phyloP scores from a whole-genome alignment of 2,113 vertebrate genomes.

The Odontesthes bonariensis region DNA sequence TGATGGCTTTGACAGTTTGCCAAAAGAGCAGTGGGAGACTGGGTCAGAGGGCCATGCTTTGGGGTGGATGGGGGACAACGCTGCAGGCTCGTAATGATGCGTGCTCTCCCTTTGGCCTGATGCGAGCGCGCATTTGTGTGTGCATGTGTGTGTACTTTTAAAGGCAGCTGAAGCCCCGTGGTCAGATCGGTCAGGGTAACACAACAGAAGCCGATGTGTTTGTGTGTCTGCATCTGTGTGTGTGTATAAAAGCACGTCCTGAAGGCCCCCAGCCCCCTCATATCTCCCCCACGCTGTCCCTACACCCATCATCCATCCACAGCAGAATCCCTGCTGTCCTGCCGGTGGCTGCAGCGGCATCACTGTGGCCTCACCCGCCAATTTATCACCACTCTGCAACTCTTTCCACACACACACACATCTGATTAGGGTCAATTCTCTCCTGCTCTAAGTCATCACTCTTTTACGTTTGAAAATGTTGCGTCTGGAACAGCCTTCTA shows the following conservation, averaged over 20 bases:
- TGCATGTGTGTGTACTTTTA: slow-evolving; percentile 28
- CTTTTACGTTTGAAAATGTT: slow-evolving; percentile 64
- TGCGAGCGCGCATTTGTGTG: slow-evolving; percentile 33
- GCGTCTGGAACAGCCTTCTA: slow-evolving; percentile 10
- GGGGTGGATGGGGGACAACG: slow-evolving; percentile 45
- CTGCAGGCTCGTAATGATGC: slow-evolving; percentile 55
- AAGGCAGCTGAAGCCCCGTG: slow-evolving; percentile 78
- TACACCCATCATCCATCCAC: slow-evolving; percentile 45
- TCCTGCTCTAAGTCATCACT: slow-evolving; percentile 66
- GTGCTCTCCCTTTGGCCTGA: slow-evolving; percentile 47
- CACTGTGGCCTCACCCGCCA: slow-evolving; percentile 53
- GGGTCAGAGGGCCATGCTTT: slow-evolving; percentile 66
- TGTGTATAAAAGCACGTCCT: slow-evolving; percentile 67
- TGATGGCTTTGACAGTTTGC: slow-evolving; percentile 85
- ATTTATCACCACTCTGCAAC: slow-evolving; percentile 74
- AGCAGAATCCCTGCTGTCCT: slow-evolving; percentile 42
- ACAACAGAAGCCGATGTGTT: slow-evolving; percentile 27
- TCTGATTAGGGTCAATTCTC: slow-evolving; percentile 77
- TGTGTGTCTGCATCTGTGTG: slow-evolving; percentile 18
- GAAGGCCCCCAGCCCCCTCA: slow-evolving; percentile 32
- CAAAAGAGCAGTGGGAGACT: slow-evolving; percentile 79
- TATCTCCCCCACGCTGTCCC: slow-evolving; percentile 5
- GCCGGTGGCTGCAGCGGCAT: slow-evolving; percentile 75
- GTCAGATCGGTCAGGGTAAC: slow-evolving; percentile 45
- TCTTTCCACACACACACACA: slow-evolving; percentile 54